These are phyloP conservation scores for Eospalax fontanierii DNA, from an alignment of 2,797 vertebrate species.

Conservation along the genomic window DNA sequence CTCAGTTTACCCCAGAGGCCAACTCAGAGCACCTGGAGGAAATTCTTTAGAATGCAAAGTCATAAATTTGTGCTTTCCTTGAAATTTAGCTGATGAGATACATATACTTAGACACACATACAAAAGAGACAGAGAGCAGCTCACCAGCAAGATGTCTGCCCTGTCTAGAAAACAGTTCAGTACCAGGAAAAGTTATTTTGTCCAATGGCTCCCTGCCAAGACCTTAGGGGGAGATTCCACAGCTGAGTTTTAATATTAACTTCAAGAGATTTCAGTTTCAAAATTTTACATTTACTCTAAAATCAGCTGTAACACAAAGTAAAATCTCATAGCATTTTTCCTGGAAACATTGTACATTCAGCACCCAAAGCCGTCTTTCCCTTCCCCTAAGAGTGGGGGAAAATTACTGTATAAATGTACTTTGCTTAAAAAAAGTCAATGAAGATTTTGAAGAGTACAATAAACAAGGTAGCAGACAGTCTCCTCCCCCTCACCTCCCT, in stretches of 20 bases:
- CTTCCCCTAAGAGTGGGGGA: conserved; percentile 4
- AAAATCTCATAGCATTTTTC: conserved; percentile 3
- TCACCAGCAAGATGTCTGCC: neutral
- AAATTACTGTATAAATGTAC: conserved; percentile 24
- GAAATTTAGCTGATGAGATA: conserved; percentile 34
- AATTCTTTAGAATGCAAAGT: conserved; percentile 70
- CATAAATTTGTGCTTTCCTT: conserved; percentile 67
- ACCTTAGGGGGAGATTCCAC: neutral
- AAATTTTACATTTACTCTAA: neutral
- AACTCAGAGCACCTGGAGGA: conserved; percentile 79
- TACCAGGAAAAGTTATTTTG: neutral
- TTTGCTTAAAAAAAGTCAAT: neutral
- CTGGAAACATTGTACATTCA: neutral
- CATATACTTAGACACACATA: neutral
- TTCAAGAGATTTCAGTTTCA: neutral
- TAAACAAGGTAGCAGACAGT: neutral
- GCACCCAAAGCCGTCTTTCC: neutral
- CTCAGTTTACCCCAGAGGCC: conserved; percentile 14
- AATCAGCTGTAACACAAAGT: neutral
- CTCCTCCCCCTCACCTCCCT: too few species aligned
- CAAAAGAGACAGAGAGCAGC: neutral
- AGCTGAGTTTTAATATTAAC: conserved; percentile 8
- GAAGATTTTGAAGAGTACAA: neutral
- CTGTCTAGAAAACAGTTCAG: neutral
- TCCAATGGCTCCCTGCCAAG: neutral